phyloP scores from a whole-genome alignment of 2,888 invertebrate species.

The Ceramica pisi region DNA sequence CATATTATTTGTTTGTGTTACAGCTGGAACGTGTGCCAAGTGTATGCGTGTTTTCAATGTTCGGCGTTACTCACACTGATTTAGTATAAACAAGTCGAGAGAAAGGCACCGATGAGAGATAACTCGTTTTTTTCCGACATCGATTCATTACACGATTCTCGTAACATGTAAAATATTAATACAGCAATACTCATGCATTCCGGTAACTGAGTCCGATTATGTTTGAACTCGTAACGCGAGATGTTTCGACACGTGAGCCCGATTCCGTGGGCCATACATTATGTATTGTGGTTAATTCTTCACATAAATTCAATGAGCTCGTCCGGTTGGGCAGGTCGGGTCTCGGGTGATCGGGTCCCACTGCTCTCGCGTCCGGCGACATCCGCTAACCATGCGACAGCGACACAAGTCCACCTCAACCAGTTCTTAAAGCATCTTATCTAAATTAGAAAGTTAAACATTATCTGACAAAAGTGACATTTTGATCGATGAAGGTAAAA shows the following conservation, averaged over 20 bases:
- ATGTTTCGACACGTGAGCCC: constrained; percentile 66
- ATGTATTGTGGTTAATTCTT: constrained; percentile 71
- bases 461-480: constrained; percentile 75
- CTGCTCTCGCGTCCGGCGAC: constrained; percentile 62
- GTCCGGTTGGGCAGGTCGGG: constrained; percentile 63
- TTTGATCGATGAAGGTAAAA: constrained; percentile 76
- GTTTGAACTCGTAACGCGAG: constrained; percentile 69
- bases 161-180: constrained; percentile 68
- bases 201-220: constrained; percentile 66
- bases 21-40: constrained; percentile 84
- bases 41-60: constrained; percentile 80
- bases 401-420: constrained; percentile 59
- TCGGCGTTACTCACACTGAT: constrained; percentile 74
- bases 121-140: constrained; percentile 66
- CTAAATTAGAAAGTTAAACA: constrained; percentile 82
- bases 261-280: constrained; percentile 62
- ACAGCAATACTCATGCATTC: constrained; percentile 61
- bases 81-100: constrained; percentile 76
- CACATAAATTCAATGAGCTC: constrained; percentile 73
- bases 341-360: constrained; percentile 25
- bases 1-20: constrained; percentile 87
- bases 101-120: constrained; percentile 74
- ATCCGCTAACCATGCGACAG: constrained; percentile 71
- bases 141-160: constrained; percentile 69
- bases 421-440: constrained; percentile 72